phyloP scores from a whole-genome alignment of 2,113 vertebrate species.

The Megaleporinus macrocephalus region DNA sequence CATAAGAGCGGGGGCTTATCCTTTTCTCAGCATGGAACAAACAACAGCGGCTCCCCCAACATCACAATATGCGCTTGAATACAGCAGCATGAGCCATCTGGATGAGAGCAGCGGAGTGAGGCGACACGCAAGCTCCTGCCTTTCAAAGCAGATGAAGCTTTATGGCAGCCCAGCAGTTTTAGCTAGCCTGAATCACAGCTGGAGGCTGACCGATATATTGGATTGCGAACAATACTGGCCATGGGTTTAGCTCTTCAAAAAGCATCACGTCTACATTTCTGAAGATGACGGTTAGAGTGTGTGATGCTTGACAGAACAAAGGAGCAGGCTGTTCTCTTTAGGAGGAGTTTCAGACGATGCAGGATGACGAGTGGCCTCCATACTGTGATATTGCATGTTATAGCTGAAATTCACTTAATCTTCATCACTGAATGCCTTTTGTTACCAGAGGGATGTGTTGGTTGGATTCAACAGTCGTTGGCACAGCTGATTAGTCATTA shows the following conservation, averaged over 20 bases:
- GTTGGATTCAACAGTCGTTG: background rate
- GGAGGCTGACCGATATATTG: slow-evolving; percentile 4
- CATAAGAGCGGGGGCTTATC: slow-evolving; percentile 58
- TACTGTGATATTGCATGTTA: background rate
- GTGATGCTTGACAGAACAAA: background rate
- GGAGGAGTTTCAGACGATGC: background rate
- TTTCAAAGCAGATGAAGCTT: slow-evolving; percentile 34
- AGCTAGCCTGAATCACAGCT: slow-evolving; percentile 1
- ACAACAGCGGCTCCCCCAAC: slow-evolving; percentile 44
- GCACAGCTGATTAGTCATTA: background rate
- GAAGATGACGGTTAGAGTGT: background rate
- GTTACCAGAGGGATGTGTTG: too few species aligned
- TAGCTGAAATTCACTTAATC: background rate
- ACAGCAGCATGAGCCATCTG: slow-evolving; percentile 41
- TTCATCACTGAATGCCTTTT: background rate
- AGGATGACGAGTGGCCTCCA: background rate
- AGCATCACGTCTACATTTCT: background rate
- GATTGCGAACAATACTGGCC: background rate
- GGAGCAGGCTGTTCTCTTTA: background rate
- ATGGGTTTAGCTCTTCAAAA: background rate
- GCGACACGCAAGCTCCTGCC: slow-evolving; percentile 12
- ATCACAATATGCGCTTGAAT: slow-evolving; percentile 45
- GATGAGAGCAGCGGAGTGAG: slow-evolving; percentile 43
- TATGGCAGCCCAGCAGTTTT: slow-evolving; percentile 16
- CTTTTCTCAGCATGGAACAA: slow-evolving; percentile 47